Evolutionary conservation across 1,140 invertebrate genomes (phyloP), one percentile per base, ranked within the genome.

Genomic region (Aphis craccivora): DNA sequence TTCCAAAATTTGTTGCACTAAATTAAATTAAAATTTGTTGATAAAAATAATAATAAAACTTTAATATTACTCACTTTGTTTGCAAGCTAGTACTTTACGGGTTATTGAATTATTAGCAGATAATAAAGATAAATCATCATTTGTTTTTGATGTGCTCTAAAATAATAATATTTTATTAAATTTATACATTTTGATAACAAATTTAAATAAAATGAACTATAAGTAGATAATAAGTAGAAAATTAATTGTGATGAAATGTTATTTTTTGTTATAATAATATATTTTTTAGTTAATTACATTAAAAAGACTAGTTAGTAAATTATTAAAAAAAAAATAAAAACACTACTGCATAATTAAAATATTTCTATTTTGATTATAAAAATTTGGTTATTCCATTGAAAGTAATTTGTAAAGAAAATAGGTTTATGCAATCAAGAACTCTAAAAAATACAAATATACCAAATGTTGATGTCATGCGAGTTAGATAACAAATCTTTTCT

Each of bases 1-100:
- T 94, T 97, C 96, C 40, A 97, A 94, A 94, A 97, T 96, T 94
- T 97, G 96, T 95, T 97, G 96, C 1, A 97, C 97, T 97, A 94
- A 53, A 95, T 95, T 94, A 95, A 94, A 92, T 94, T 23, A 48
- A 87, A 81, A 30, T 76, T 76, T 45, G n/a, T 76, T 67, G n/a
- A 67, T 48, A 91, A 1, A 20, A 45, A n/a, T 91, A 45, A 20
- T 88, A 91, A 67, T 67, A 93, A 88, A 87, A 76, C 60, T 7
- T 89, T 94, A 94, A 94, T 84, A 35, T 40, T 67, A 94, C 76
- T 88, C 22, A 88, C 88, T 81, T 55, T 94, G 84, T 93, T 94
- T 94, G 35, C 67, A 93, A 92, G 94, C 84, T 37, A 93, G 40
- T 76, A 93, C 86, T 94, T 89, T 81, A n/a, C 45, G 43, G 20